Evolutionary conservation across 2,888 invertebrate species (phyloP), one percentile per base, ranked within the genome.

Genomic region (Mythimna loreyi): DNA sequence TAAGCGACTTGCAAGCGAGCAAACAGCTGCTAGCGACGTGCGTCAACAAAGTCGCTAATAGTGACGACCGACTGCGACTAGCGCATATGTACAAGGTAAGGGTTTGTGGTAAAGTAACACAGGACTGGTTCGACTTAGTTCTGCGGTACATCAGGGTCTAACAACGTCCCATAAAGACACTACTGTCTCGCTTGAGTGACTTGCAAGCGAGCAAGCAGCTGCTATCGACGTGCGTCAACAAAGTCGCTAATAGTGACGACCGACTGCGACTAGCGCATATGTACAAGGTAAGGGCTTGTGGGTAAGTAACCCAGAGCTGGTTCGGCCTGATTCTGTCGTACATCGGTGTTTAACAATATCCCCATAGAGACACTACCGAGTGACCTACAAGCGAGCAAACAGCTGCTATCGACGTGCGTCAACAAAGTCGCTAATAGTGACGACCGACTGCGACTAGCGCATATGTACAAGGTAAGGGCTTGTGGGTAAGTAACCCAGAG

Each of bases 221-320:
- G 55, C 86, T 97, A 45, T 96, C 96, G 8, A 94, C 94, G 0
- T 97, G 96, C 85, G 88, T 97, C 33, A 95, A 95, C 78, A 96
- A 96, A 33, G 90, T 97, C 0, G 95, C 97, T 16, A 93, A 91
- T 57, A 82, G 93, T 0, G 97, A 97, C 11, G 97, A 96, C 66
- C 92, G 97, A 63, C 83, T 97, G 59, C 90, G 96, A 28, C 89
- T 97, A 2, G 97, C 97, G 0, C 96, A 96, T 71, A 96, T 96
- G 78, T 96, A 97, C 69, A 96, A 97, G 93, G 96, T 95, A 6
- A 43, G 16, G 19, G 13, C 36, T 36, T 13, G 36, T 16, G 16
- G 40, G 2, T 40, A 16, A 40, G 40, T 40, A 16, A 40, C 16
- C 3, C 16, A 36, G 96, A 96, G 96, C 82, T 96, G 96, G 96